Percentiles rank a stretch among this genome's conserved stretches.
Conservation (phyloP, 2,797 vertebrate species). For the Micromesistius poutassou region DNA sequence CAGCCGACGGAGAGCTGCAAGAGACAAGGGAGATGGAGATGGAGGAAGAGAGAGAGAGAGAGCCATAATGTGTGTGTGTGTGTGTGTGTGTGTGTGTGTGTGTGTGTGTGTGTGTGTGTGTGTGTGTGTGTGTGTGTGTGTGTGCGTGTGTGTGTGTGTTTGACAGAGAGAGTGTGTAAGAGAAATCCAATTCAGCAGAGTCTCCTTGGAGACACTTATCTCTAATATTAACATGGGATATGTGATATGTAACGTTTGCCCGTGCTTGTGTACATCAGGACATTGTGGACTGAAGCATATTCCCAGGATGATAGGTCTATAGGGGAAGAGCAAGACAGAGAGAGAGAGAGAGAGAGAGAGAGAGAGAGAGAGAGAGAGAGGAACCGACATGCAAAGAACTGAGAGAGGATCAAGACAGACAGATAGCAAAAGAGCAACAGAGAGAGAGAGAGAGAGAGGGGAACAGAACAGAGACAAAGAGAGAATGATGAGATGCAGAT, state of each 20-base stretch:
- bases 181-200: constrained; percentile 44
- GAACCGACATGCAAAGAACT: too few species aligned
- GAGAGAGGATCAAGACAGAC: too few species aligned
- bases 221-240: constrained; percentile 55
- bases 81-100: constrained; percentile 10
- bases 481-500: too few species aligned
- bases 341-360: constrained; percentile 40
- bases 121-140: too few species aligned
- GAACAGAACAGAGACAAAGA: too few species aligned
- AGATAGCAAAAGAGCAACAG: too few species aligned
- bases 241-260: constrained; percentile 36
- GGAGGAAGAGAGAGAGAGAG: too few species aligned
- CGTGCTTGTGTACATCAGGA: constrained; percentile 30
- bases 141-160: too few species aligned
- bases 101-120: too few species aligned
- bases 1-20: neutral
- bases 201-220: constrained; percentile 47
- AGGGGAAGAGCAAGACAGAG: constrained; percentile 29
- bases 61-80: constrained; percentile 2
- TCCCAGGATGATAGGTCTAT: constrained; percentile 25
- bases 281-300: constrained; percentile 42
- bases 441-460: too few species aligned
- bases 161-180: constrained; percentile 31
- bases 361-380: constrained; percentile 13
- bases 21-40: constrained; percentile 23